Percentiles rank a stretch among this genome's conserved stretches.
phyloP scores from a whole-genome alignment of 2,888 invertebrate genomes.

The Dugesia japonica region DNA sequence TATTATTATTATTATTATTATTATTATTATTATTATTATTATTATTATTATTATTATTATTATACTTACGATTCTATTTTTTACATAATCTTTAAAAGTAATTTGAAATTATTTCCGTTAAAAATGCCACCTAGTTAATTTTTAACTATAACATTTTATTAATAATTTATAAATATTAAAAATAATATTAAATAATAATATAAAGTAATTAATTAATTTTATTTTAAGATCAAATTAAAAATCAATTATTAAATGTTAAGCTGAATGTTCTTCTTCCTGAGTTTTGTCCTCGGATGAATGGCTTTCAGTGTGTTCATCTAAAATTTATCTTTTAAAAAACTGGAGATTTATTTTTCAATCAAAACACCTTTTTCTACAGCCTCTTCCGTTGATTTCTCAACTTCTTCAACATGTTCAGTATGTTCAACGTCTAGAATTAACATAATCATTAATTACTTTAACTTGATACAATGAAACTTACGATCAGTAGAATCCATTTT shows the following conservation, averaged over 20 bases:
- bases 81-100: too few species aligned
- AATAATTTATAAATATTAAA: too few species aligned
- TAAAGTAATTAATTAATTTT: neutral
- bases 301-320: neutral
- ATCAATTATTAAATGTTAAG: neutral
- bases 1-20: too few species aligned
- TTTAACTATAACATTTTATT: too few species aligned
- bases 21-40: too few species aligned
- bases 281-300: neutral
- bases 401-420: neutral
- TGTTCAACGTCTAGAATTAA: neutral
- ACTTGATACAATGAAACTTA: neutral
- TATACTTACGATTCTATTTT: too few species aligned
- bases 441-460: neutral
- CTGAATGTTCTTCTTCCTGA: neutral
- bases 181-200: neutral
- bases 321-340: neutral
- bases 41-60: too few species aligned
- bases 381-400: neutral
- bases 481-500: constrained; percentile 8
- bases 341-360: neutral
- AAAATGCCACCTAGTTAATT: too few species aligned
- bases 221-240: neutral
- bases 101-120: too few species aligned
- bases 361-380: neutral